Evolutionary conservation across 2,797 vertebrate genomes (phyloP).

Genomic region (Coracias cyanogaster): DNA sequence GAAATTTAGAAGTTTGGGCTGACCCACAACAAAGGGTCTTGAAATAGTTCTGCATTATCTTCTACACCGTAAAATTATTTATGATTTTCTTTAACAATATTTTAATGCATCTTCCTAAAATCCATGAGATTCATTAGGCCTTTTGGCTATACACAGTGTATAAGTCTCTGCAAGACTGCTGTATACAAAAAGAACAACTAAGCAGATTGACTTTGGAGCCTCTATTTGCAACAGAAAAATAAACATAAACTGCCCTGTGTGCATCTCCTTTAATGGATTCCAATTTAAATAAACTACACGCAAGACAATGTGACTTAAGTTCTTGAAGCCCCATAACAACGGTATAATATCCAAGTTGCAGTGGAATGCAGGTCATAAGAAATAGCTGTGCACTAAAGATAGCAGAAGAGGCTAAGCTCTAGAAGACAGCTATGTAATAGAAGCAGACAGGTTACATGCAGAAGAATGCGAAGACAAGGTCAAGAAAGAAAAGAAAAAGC

Average conservation of each 20-base stretch:
- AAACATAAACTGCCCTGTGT: not conserved
- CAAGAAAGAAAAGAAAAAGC: not conserved
- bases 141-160: not conserved
- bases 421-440: not conserved
- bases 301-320: not conserved
- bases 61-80: not conserved
- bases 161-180: not conserved
- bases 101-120: not conserved
- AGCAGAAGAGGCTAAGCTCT: not conserved
- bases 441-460: not conserved
- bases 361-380: not conserved
- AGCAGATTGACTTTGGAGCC: not conserved
- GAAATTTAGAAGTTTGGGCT: not conserved
- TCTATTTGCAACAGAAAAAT: slow-evolving; percentile 28
- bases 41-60: not conserved
- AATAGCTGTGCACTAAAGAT: not conserved
- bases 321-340: not conserved
- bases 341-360: not conserved
- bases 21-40: not conserved
- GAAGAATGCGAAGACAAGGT: not conserved
- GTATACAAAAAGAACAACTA: not conserved
- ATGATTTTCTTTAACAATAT: not conserved
- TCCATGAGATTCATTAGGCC: not conserved
- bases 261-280: not conserved
- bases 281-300: not conserved